These are phyloP conservation scores for Oreochromis tanganicae DNA, from an alignment of 2,113 vertebrate genomes.

Conservation along the genomic window DNA sequence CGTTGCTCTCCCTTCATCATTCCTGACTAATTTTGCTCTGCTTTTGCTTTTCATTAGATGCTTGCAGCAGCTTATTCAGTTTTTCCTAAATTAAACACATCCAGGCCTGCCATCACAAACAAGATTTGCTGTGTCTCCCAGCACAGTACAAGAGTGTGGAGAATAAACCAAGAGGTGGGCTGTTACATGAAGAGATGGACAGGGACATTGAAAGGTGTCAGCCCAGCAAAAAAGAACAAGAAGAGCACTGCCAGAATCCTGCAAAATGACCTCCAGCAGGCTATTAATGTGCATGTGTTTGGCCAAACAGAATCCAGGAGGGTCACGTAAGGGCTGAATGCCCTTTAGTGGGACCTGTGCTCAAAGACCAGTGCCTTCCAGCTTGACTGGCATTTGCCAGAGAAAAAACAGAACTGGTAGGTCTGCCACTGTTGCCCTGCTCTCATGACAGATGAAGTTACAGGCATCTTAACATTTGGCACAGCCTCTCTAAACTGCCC, in stretches of 20 bases:
- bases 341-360: neutral
- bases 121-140: neutral
- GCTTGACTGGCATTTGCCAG: neutral
- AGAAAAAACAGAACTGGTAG: neutral
- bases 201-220: neutral
- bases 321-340: neutral
- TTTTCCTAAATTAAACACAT: neutral
- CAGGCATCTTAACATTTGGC: neutral
- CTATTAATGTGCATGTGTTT: neutral
- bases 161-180: neutral
- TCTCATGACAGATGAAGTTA: neutral
- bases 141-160: neutral
- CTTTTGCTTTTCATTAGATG: no score
- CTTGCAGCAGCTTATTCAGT: neutral
- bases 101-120: accelerated
- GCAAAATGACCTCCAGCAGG: neutral
- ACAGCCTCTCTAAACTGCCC: neutral
- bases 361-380: neutral
- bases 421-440: neutral
- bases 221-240: neutral
- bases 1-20: no score
- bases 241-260: neutral
- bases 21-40: no score
- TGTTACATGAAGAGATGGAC: accelerated
- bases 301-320: neutral